Evolutionary conservation across 2,888 invertebrate genomes (phyloP), one percentile per base, ranked within the genome.

Genomic region (Stictocephala bisonia): DNA sequence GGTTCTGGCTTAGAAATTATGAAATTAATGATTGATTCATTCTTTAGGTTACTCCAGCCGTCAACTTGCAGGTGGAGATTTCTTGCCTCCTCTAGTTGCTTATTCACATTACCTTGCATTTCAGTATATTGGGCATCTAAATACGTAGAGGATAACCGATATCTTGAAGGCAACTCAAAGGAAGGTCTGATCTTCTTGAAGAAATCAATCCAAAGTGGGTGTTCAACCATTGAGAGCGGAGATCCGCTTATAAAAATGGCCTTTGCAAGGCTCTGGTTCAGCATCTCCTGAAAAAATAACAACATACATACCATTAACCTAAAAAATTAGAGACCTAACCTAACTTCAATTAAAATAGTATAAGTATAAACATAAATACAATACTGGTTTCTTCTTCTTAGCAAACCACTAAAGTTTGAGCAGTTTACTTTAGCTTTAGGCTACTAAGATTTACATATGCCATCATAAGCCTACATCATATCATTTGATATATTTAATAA

Each of bases 1-100:
- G 73, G 75, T 41, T 75, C 72, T 22, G 77, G 74, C 53, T 66
- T 75, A 11, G 73, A 73, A 18, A 76, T 48, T 35, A 75, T 40
- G 64, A 75, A 75, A 53, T 67, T 67, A 13, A 41, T 22, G 22
- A 44, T 40, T 29, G 6, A 44, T 44, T 44, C 44, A 44, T n/a
- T 44, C 15, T 44, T 44, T 6, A 72, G 13, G 20, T 50, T 48
- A 50, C 68, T 69, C 69, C 69, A 69, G 15, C 69, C 69, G 6
- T 69, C 69, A 51, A 35, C 18, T 20, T 69, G 69, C 29, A 29
- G 20, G 15, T 69, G 51, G 11, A 69, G 51, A 11, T 51, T 1
- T 29, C 26, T 69, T 35, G 69, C 9, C n/a, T 69, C 51, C 56
- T 70, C 24, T 9, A 70, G 70, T 24, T 70, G 70, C 26, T 40